Evolutionary conservation across 2,888 invertebrate species (phyloP), one percentile per base, ranked within the genome.

Genomic region (Agriotes lineatus): DNA sequence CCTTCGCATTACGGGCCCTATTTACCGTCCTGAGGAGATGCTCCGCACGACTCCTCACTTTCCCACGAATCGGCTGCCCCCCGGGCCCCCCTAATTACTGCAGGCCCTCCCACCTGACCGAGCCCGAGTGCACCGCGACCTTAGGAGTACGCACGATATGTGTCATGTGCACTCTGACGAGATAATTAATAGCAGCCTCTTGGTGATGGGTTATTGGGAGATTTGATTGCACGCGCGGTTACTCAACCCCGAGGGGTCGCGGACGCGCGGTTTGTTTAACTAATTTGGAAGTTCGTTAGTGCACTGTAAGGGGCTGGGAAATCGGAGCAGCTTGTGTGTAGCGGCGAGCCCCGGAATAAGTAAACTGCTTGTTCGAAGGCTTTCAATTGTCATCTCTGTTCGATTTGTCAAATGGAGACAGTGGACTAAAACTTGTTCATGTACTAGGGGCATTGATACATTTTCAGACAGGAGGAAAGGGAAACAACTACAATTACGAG

Each of bases 11-110:
- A 48, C 45, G 35, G n/a, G 39, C 3, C 9, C 12, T 62, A 35
- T 56, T 61, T 56, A 33, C 63, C 54, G 42, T 63, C 44, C 63
- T 63, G 63, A 44, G 30, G 56, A 63, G 48, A 25, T 56, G 56
- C 33, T 44, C 56, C 20, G 39, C 67, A 67, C 67, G 67, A 67
- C 57, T 61, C 57, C 39, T 60, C 67, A 67, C 67, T 67, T 67
- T 67, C 67, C 67, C 67, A 67, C 67, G 67, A 52, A 44, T 48
- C 44, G 48, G 56, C 62, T 37, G 44, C 67, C 61, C 61, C 57
- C 54, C 52, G 39, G n/a, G 42, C 44, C 22, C 12, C 48, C 54
- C 56, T 37, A 60, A 61, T 54, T 59, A 64, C 65, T 19, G 44
- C 22, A 25, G 45, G 56, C 39, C 39, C 58, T 59, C 58, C 58